These are phyloP conservation scores for Chymomyza procnemis DNA, from an alignment of 2,888 invertebrate species.

Conservation along the genomic window DNA sequence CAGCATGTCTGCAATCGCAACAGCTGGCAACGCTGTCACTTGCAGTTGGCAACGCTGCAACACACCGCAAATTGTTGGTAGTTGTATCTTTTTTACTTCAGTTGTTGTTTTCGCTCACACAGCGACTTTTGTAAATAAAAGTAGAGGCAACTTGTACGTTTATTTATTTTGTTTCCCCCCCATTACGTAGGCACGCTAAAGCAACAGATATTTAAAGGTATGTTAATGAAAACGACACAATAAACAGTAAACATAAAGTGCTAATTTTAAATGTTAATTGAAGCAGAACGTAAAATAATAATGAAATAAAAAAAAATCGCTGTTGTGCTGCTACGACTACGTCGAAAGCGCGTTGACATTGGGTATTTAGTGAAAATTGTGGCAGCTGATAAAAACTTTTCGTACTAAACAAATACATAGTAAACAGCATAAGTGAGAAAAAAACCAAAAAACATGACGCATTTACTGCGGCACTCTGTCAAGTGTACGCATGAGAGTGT, in stretches of 20 bases:
- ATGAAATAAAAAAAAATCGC: conserved; percentile 3
- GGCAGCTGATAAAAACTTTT: conserved; percentile 16
- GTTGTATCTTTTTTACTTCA: not conserved
- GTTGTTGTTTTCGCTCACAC: not conserved
- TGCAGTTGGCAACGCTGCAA: not conserved
- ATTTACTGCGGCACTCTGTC: conserved; percentile 16
- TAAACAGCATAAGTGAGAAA: conserved; percentile 31
- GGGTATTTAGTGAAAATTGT: conserved; percentile 12
- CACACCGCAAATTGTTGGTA: conserved; percentile 4
- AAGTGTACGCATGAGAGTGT: not conserved
- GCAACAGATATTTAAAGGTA: conserved; percentile 59
- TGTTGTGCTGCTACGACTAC: conserved; percentile 3
- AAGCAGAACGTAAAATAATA: conserved; percentile 13
- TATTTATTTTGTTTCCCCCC: too few species aligned
- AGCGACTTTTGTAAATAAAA: not conserved
- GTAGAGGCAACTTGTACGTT: not conserved
- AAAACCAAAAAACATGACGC: conserved; percentile 60
- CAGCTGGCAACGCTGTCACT: not conserved
- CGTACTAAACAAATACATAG: conserved; percentile 40
- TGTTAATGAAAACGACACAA: conserved; percentile 44
- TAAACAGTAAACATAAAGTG: conserved; percentile 35
- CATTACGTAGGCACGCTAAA: conserved; percentile 50
- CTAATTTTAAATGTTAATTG: conserved; percentile 33
- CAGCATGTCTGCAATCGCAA: not conserved
- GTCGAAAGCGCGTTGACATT: not conserved